A percentile compares a stretch with the other conserved stretches of the same genome.
phyloP scores from a whole-genome alignment of 2,113 vertebrate species.

The Apteryx mantelli region DNA sequence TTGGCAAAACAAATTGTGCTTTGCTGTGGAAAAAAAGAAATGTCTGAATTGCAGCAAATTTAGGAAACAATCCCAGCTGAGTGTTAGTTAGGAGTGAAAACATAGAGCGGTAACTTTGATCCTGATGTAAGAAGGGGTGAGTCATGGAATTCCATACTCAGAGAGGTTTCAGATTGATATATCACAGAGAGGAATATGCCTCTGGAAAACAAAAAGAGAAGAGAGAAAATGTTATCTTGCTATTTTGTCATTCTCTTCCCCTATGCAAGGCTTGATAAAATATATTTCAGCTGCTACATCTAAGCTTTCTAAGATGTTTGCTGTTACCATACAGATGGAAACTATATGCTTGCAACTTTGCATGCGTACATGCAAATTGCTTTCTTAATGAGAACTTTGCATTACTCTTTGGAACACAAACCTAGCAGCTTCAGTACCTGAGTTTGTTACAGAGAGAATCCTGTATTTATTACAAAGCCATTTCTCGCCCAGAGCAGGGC shows the following conservation, averaged over 20 bases:
- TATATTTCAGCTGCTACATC: neutral
- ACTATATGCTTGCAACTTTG: neutral
- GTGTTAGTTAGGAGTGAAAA: neutral
- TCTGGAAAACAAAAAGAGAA: neutral
- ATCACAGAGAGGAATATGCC: neutral
- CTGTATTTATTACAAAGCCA: accelerated
- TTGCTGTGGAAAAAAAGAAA: neutral
- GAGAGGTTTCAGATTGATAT: neutral
- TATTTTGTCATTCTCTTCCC: neutral
- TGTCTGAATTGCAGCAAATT: neutral
- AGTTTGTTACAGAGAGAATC: neutral
- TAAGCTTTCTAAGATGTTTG: neutral
- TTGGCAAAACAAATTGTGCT: neutral
- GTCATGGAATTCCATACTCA: neutral
- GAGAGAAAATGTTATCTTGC: neutral
- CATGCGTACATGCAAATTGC: neutral
- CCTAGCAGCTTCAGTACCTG: neutral
- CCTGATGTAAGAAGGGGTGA: neutral
- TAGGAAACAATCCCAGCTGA: neutral
- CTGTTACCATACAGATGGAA: neutral
- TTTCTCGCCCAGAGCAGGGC: neutral
- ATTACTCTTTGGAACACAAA: neutral
- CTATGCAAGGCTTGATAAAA: neutral
- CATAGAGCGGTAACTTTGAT: neutral
- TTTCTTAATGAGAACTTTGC: neutral